Percentiles rank a stretch among this genome's conserved stretches.
Conservation (phyloP, 2,888 invertebrate species). For the Brachypalpus laphriformis region DNA sequence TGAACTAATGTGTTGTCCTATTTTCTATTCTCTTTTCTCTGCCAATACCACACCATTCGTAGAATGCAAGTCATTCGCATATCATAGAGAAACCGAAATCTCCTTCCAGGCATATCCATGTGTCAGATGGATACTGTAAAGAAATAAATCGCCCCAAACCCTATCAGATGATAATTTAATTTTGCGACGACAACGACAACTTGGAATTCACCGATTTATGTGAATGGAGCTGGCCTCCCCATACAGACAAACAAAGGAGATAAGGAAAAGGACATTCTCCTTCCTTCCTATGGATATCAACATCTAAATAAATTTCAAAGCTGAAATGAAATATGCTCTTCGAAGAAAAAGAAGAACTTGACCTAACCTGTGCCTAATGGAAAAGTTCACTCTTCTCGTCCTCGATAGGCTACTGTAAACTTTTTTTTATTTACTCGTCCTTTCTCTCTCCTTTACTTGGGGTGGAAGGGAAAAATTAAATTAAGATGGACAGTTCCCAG, state of each 20-base stretch:
- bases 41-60: neutral
- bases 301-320: neutral
- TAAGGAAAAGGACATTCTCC: neutral
- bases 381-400: conserved; percentile 33
- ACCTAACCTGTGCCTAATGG: conserved; percentile 37
- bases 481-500: conserved; percentile 47
- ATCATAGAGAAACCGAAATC: conserved; percentile 20
- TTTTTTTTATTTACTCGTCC: neutral
- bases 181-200: neutral
- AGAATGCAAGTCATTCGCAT: conserved; percentile 25
- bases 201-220: neutral
- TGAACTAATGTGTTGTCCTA: conserved; percentile 33
- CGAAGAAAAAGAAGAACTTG: conserved; percentile 3
- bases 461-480: conserved; percentile 17
- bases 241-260: neutral
- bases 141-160: conserved; percentile 14
- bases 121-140: conserved; percentile 30
- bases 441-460: neutral
- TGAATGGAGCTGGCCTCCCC: too few species aligned
- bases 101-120: conserved; percentile 29
- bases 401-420: neutral
- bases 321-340: neutral
- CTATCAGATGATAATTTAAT: conserved; percentile 21
- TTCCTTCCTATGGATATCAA: neutral
- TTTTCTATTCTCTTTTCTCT: too few species aligned